A percentile compares a stretch with the other conserved stretches of the same genome.
Conservation (phyloP, 1,140 invertebrate genomes). For the Hormaphis cornu region DNA sequence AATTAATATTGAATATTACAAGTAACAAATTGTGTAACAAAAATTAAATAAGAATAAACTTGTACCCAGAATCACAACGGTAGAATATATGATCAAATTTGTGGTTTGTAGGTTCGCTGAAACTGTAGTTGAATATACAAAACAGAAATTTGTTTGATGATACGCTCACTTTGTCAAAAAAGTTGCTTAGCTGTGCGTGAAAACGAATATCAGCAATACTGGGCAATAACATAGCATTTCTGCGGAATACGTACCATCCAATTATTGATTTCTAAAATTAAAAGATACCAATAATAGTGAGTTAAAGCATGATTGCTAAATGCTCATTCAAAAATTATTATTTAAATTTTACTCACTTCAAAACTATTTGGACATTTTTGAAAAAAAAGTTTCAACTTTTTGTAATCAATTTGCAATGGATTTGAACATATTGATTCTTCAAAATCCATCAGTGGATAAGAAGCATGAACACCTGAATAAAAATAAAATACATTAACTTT, state of each 20-base stretch:
- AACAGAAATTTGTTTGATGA: background rate
- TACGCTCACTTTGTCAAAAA: conserved; percentile 10
- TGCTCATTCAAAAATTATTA: background rate
- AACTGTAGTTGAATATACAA: background rate
- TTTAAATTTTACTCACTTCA: background rate
- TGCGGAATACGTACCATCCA: conserved; percentile 18
- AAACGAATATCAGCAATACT: conserved; percentile 14
- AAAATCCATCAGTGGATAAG: conserved; percentile 16
- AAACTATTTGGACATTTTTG: conserved; percentile 11
- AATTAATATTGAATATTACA: background rate
- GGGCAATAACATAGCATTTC: background rate
- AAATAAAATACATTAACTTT: background rate
- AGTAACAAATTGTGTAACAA: too few species aligned
- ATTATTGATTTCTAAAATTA: conserved; percentile 14
- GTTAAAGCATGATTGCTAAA: background rate
- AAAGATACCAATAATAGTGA: background rate
- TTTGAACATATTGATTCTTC: background rate
- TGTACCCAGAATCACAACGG: conserved; percentile 1
- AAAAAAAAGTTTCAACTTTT: background rate
- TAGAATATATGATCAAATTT: conserved; percentile 21
- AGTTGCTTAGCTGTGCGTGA: background rate
- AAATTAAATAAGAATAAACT: background rate
- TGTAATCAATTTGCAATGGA: background rate
- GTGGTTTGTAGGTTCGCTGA: background rate
- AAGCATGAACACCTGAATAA: conserved; percentile 20